Evolutionary conservation across 1,140 invertebrate species (phyloP), one percentile per base, ranked within the genome.

Genomic region (Panagrolaimus sp.): DNA sequence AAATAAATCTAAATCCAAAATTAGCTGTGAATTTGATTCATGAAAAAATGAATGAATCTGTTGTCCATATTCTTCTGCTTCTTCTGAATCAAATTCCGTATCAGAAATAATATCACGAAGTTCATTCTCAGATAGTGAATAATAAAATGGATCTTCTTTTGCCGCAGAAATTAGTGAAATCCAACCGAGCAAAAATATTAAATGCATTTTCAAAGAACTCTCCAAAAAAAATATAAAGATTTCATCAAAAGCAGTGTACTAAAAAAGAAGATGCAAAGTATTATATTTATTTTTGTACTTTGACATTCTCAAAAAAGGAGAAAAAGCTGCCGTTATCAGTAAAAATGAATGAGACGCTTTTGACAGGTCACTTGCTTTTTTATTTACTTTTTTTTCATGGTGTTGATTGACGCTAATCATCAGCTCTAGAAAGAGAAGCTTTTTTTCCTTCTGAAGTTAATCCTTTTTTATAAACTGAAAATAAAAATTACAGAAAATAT

Each of bases 1-100:
- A 11, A 67, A 57, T 43, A 82, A 44, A 63, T 82, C 80, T 63
- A 82, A 61, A 72, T 82, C 80, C n/a, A 82, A 46, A 62, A 82
- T 74, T 14, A 82, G 62, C 51, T 82, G 79, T 20, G 71, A 46
- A 14, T 76, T 53, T 11, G 81, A 83, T 65, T 83, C 81, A 43
- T 76, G 53, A 64, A 82, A 76, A 57, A 82, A 82, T 45, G 53
- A 43, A 13, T 69, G 71, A 48, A 76, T 44, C 47, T 27, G 53
- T 71, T 63, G 16, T 42, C 38, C 62, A 9, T 23, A 27, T n/a
- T 31, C 62, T 23, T 38, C 27, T 31, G 16, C 62, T 63, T 63
- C 62, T n/a, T 27, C 20, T 0, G 20, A 20, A 1, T 57, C 51
- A 13, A 25, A 57, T 1, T 11, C 51, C 2, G 51, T 27, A 27